A percentile compares a stretch with the other conserved stretches of the same genome.
phyloP scores from a whole-genome alignment of 2,797 vertebrate species.

The Parambassis ranga region DNA sequence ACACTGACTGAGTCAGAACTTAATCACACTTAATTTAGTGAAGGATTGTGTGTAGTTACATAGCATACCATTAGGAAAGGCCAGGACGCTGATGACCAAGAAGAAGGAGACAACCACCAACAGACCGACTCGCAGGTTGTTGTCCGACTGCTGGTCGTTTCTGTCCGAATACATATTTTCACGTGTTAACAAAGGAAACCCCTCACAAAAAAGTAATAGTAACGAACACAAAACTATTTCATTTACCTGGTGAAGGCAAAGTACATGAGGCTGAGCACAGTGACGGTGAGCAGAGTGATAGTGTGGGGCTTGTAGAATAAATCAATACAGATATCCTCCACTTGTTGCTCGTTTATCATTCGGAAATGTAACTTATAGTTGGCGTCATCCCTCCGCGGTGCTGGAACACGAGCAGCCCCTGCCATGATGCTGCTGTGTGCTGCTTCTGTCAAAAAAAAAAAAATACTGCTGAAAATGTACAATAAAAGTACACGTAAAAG shows the following conservation, averaged over 20 bases:
- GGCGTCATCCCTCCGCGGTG: conserved; percentile 84
- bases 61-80: conserved; percentile 94
- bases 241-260: conserved; percentile 91
- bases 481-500: too few relatives aligned
- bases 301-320: conserved; percentile 97
- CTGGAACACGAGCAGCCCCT: conserved; percentile 61
- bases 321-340: conserved; percentile 93
- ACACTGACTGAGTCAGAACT: too few relatives aligned
- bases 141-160: conserved; percentile 88
- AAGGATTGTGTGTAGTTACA: not conserved
- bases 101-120: conserved; percentile 93
- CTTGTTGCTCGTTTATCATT: conserved; percentile 98
- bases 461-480: too few relatives aligned
- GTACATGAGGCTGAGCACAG: conserved; percentile 92
- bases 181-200: not conserved
- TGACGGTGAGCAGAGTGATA: conserved; percentile 89
- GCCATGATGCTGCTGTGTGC: conserved; percentile 31
- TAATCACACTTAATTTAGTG: too few relatives aligned
- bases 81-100: conserved; percentile 92
- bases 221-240: not conserved
- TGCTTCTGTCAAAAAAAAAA: too few relatives aligned
- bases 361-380: conserved; percentile 90
- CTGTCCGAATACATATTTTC: conserved; percentile 76
- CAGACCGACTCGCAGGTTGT: conserved; percentile 92
- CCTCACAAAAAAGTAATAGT: not conserved